phyloP scores from a whole-genome alignment of 2,888 invertebrate genomes.

The Papilio demoleus region DNA sequence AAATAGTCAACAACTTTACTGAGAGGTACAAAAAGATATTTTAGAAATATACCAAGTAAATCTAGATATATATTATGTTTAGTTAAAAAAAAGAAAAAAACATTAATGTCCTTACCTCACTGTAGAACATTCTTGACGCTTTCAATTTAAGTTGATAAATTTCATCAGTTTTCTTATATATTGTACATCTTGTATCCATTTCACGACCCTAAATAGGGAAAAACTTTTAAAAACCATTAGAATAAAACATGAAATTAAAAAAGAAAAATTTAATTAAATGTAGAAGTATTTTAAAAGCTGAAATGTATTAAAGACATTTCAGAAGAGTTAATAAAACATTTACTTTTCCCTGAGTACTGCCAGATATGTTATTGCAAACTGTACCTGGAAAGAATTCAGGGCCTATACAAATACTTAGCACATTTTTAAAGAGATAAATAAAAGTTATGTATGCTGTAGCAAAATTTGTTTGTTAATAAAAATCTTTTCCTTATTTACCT shows the following conservation, averaged over 20 bases:
- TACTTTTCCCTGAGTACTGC: slow-evolving; percentile 59
- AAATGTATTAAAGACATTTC: slow-evolving; percentile 53
- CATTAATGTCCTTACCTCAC: slow-evolving; percentile 83
- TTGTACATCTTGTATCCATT: slow-evolving; percentile 96
- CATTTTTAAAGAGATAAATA: too few species aligned
- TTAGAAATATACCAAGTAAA: too few species aligned
- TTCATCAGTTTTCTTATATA: slow-evolving; percentile 99
- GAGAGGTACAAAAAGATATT: background rate
- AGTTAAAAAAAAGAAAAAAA: too few species aligned
- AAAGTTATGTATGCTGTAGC: too few species aligned
- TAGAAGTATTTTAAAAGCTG: slow-evolving; percentile 58
- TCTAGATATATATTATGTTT: too few species aligned
- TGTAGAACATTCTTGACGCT: slow-evolving; percentile 95
- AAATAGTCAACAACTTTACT: background rate
- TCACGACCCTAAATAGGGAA: slow-evolving; percentile 88
- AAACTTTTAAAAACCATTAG: background rate
- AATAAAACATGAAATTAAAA: slow-evolving; percentile 26
- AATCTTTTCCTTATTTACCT: too few species aligned
- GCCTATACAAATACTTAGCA: too few species aligned
- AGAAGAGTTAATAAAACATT: slow-evolving; percentile 57
- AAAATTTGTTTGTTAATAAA: too few species aligned
- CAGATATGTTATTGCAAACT: slow-evolving; percentile 42
- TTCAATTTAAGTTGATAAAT: slow-evolving; percentile 98
- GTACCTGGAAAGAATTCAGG: slow-evolving; percentile 55
- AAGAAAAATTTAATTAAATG: slow-evolving; percentile 45